A percentile compares a stretch with the other conserved stretches of the same genome.
Evolutionary conservation across 2,888 invertebrate species (phyloP).

Genomic region (Apamea monoglypha): DNA sequence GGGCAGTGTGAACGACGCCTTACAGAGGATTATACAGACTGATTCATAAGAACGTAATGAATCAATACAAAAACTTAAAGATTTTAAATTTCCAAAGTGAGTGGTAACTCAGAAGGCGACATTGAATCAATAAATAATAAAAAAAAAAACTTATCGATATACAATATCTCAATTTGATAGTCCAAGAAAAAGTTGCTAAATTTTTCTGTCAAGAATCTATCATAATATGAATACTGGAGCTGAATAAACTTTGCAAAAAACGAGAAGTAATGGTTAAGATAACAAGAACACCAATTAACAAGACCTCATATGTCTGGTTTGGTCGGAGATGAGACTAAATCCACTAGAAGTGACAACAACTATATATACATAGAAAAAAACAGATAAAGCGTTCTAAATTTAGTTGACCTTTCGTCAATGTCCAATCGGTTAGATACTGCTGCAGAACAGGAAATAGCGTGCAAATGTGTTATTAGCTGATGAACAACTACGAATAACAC

Average conservation of each 20-base stretch:
- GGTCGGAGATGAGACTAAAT: background rate
- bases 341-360: background rate
- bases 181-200: background rate
- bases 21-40: too few species aligned
- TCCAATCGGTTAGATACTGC: slow-evolving; percentile 22
- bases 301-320: too few species aligned
- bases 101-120: background rate
- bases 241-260: background rate
- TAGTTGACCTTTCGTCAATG: slow-evolving; percentile 16
- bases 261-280: background rate
- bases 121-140: background rate
- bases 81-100: background rate
- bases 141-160: background rate
- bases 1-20: too few species aligned
- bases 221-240: background rate
- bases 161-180: background rate
- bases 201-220: background rate
- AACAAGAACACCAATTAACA: background rate
- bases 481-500: background rate
- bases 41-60: background rate
- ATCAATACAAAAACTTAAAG: background rate
- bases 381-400: slow-evolving; percentile 32
- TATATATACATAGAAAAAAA: slow-evolving; percentile 1
- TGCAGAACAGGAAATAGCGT: background rate
- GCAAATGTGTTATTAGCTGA: background rate